Evolutionary conservation across 2,888 invertebrate species (phyloP), one percentile per base, ranked within the genome.

Genomic region (Leptothorax acervorum): DNA sequence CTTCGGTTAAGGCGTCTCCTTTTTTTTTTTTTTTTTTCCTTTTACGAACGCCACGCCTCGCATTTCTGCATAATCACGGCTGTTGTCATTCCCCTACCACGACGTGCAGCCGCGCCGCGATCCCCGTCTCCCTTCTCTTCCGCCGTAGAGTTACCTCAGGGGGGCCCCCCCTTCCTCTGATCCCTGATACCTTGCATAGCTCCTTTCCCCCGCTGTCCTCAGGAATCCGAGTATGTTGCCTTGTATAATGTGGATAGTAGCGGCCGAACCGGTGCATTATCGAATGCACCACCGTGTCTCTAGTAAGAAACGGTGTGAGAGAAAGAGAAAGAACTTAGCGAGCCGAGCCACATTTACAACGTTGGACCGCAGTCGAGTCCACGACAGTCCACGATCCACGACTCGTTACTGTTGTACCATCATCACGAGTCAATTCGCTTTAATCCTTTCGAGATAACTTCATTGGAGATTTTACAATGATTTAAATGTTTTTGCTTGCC

Each of bases 61-160:
- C 91, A 92, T 94, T 93, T 93, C 92, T 93, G 93, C 93, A 93
- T 93, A 93, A 92, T 93, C 90, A 90, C 89, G 83, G 86, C 89
- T 89, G 89, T 92, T 91, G 91, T 91, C 89, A 89, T 90, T 91
- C 88, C 86, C 87, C 85, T 87, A 73, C 81, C 60, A 4, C 66
- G 48, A 18, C 45, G 18, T 51, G 45, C 83, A 28, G 11, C 70
- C 63, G 23, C 66, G 2, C 51, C 35, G 35, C 35, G 48, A 48
- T 23, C 48, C 53, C 42, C 65, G 42, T 42, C 42, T 23, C 42
- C 18, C 66, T 74, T 87, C 85, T 83, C 82, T 55, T 82, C 51
- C 84, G 70, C 81, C 82, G 39, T 18, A 31, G 51, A 62, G 39
- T 65, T 70, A 68, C 86, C 39, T 48, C 31, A 48, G 66, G n/a